Percentiles rank a stretch among this genome's conserved stretches.
Evolutionary conservation across 2,113 vertebrate genomes (phyloP).

Genomic region (Lepisosteus osseus): DNA sequence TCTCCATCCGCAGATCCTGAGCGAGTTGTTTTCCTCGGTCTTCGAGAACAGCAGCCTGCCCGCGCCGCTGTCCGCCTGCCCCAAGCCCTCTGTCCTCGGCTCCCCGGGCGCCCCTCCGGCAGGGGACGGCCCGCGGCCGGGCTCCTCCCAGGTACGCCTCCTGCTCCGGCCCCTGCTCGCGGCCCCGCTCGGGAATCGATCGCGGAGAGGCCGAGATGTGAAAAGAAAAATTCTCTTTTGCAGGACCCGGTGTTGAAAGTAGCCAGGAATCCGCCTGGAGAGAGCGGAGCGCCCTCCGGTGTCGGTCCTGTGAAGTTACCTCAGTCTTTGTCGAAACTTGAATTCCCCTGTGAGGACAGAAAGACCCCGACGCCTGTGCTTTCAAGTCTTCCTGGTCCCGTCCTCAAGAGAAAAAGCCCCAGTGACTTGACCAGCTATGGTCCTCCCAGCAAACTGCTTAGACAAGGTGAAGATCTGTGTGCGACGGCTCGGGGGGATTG

Average conservation of each 20-base stretch:
- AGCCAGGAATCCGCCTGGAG: conserved; percentile 60
- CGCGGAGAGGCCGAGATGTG: no score
- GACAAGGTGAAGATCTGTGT: conserved; percentile 58
- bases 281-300: conserved; percentile 48
- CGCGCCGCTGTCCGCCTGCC: conserved; percentile 56
- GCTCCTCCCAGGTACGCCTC: conserved; percentile 68
- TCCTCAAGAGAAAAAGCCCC: conserved; percentile 77
- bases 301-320: conserved; percentile 50
- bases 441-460: conserved; percentile 68
- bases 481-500: no score
- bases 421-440: conserved; percentile 48
- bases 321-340: conserved; percentile 39
- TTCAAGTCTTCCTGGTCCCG: conserved; percentile 58
- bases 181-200: no score
- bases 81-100: conserved; percentile 72
- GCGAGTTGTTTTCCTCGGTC: conserved; percentile 84
- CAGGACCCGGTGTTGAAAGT: conserved; percentile 66
- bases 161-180: no score
- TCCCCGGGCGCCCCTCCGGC: conserved; percentile 54
- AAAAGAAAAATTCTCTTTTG: conserved; percentile 8
- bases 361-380: conserved; percentile 68
- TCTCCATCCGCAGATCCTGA: conserved; percentile 70
- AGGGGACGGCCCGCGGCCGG: conserved; percentile 51
- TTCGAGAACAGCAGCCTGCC: conserved; percentile 77
- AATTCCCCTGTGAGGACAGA: conserved; percentile 56